Evolutionary conservation across 30 jellyfish, hydroid and myxozoan species (phyloP).

Genomic region (Hydractinia echinata): DNA sequence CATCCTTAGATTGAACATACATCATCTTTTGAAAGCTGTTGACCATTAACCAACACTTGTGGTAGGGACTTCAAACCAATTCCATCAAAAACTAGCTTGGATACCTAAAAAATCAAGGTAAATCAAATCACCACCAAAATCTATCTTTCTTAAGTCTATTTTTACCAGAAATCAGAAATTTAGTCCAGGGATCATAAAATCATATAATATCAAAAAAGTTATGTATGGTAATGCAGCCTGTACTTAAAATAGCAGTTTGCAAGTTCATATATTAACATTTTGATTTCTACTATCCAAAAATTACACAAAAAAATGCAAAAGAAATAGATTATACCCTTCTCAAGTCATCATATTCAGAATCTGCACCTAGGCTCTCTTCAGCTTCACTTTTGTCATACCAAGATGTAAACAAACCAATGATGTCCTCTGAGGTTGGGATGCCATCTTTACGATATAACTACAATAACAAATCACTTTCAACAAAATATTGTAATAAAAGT

Average conservation of each 20-base stretch:
- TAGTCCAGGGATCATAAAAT: too few species aligned
- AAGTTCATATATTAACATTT: too few species aligned
- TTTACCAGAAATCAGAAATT: too few species aligned
- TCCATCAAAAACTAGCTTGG: slow-evolving; percentile 49
- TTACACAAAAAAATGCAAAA: neutral
- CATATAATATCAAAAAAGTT: too few species aligned
- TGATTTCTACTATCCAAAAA: neutral
- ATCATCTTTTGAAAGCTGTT: slow-evolving; percentile 47
- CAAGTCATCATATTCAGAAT: slow-evolving; percentile 78
- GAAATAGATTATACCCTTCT: slow-evolving; percentile 46
- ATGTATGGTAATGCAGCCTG: too few species aligned
- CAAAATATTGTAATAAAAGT: neutral
- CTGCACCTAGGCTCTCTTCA: slow-evolving; percentile 63
- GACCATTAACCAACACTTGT: slow-evolving; percentile 60
- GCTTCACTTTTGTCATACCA: slow-evolving; percentile 73
- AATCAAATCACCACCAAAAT: too few species aligned
- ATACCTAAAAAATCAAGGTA: slow-evolving; percentile 29
- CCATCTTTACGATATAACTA: slow-evolving; percentile 56
- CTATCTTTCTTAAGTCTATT: too few species aligned
- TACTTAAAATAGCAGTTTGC: too few species aligned
- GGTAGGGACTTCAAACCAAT: slow-evolving; percentile 71
- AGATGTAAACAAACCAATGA: slow-evolving; percentile 44
- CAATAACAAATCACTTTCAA: neutral
- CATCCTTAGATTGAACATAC: slow-evolving; percentile 17
- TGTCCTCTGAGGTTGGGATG: slow-evolving; percentile 44